A percentile compares a stretch with the other conserved stretches of the same genome.
Evolutionary conservation across 2,888 invertebrate species (phyloP).

Genomic region (Dorcus parallelipipedus): DNA sequence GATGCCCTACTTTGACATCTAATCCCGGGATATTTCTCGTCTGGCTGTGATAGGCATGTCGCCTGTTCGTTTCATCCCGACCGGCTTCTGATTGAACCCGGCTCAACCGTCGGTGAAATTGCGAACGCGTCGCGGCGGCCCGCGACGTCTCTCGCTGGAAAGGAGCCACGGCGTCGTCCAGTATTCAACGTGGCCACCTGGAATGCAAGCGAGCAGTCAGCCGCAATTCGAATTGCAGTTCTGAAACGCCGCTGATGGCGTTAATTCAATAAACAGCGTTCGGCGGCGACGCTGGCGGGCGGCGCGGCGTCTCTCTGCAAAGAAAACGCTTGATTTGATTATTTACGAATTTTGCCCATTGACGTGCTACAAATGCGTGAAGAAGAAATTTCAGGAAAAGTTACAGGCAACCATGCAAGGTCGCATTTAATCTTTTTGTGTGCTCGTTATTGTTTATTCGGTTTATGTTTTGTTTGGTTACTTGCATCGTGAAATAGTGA

Average conservation of each 20-base stretch:
- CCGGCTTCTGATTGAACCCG: conserved; percentile 32
- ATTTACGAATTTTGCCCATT: not conserved
- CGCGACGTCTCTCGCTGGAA: conserved; percentile 12
- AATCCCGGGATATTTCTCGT: conserved; percentile 29
- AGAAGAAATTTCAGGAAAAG: no score
- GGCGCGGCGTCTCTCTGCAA: not conserved
- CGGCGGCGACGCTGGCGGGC: not conserved
- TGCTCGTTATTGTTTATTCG: no score
- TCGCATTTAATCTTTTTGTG: no score
- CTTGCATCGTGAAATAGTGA: no score
- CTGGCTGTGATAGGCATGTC: conserved; percentile 31
- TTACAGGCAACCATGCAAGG: no score
- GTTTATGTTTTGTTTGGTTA: no score
- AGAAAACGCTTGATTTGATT: conserved; percentile 5
- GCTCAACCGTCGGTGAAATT: conserved; percentile 33
- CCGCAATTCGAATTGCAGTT: conserved; percentile 28
- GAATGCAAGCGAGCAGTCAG: conserved; percentile 18
- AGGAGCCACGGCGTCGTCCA: conserved; percentile 1
- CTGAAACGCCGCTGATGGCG: conserved; percentile 25
- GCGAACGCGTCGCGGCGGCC: conserved; percentile 25
- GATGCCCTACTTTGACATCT: conserved; percentile 26
- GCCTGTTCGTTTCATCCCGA: conserved; percentile 35
- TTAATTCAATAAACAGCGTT: conserved; percentile 11
- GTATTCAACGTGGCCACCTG: conserved; percentile 18
- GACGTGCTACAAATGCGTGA: no score